Base-by-base conservation (phyloP, 1,140 invertebrate genomes). In the Caenorhabditis tropicalis region DNA sequence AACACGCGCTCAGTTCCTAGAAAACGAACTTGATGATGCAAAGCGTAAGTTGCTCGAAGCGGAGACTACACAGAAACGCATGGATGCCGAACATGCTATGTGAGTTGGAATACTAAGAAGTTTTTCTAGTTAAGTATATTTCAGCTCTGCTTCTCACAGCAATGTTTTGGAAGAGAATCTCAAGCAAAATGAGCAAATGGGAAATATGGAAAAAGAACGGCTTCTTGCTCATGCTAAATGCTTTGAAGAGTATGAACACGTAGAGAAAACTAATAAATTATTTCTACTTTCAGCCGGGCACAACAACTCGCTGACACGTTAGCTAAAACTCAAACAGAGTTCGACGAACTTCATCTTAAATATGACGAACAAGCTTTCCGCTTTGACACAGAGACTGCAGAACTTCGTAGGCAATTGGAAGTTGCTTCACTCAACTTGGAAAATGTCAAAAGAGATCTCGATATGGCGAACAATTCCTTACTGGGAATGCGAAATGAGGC, bases 21-120 rank as follows among this genome's bases (percentile, higher is more conserved):
- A 82, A 51, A 53, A 16, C 16, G 33, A 82, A 33, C 29, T 65
- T 9, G 82, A 82, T 10, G 82, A 82, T 24, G 60, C 56, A 19
- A 82, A 82, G 43, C 21, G 56, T 5, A 58, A 82, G n/a, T 24
- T 82, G 24, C 3, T 65, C 1, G 36, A 58, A 7, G 27, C 46
- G 21, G 36, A 70, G 19, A 43, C 82, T 31, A 60, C 65, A 43
- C 65, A 74, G 24, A 74, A 74, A 46, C 65, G 65, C 10, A 74
- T 74, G 65, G 36, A 74, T 74, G 36, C 33, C 12, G 65, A 74
- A 46, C 29, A 74, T n/a, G 65, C 65, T 29, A 70, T 58, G 27
- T 82, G n/a, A 53, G 51, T 31, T 49, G 2, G 9, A 39, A 19
- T 24, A 56, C 16, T 39, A 4, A 24, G 51, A 82, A 58, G 27